A percentile compares a stretch with the other conserved stretches of the same genome.
phyloP scores from a whole-genome alignment of 2,113 vertebrate species.

The Chascanopsetta lugubris region DNA sequence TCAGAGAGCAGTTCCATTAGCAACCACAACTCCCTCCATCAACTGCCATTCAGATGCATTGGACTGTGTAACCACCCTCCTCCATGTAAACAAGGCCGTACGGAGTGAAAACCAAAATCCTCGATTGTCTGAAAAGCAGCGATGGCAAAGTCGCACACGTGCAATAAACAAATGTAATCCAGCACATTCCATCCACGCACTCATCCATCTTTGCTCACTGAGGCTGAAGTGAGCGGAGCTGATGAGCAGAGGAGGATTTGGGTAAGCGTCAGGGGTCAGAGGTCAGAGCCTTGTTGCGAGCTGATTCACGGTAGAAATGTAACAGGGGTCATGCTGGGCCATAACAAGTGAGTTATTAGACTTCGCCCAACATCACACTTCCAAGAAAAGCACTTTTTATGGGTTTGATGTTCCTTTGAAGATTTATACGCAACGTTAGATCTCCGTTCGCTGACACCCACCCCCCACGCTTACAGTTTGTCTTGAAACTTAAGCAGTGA shows the following conservation, averaged over 20 bases:
- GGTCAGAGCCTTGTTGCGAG: conserved; percentile 9
- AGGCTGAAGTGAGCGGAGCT: conserved; percentile 16
- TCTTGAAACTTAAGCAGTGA: neutral
- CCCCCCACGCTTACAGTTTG: neutral
- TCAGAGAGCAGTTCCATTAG: conserved; percentile 49
- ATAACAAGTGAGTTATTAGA: conserved; percentile 19
- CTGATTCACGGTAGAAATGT: conserved; percentile 30
- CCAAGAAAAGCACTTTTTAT: conserved; percentile 24
- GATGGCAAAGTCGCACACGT: neutral
- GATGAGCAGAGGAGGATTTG: conserved; percentile 12
- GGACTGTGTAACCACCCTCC: conserved; percentile 5
- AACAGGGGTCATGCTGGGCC: conserved; percentile 15
- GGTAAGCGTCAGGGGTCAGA: conserved; percentile 23
- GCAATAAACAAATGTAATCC: conserved; percentile 22
- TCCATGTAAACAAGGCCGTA: neutral
- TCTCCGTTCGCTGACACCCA: neutral
- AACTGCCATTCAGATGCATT: conserved; percentile 28
- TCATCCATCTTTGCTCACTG: conserved; percentile 27
- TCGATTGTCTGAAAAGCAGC: neutral
- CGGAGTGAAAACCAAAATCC: neutral
- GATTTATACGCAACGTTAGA: conserved; percentile 23
- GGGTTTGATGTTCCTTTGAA: conserved; percentile 12
- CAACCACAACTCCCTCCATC: conserved; percentile 33
- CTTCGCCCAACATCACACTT: conserved; percentile 21
- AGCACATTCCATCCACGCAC: conserved; percentile 36